These are phyloP conservation scores for Ammodramus savannarum DNA, from an alignment of 2,113 vertebrate species.

Conservation along the genomic window DNA sequence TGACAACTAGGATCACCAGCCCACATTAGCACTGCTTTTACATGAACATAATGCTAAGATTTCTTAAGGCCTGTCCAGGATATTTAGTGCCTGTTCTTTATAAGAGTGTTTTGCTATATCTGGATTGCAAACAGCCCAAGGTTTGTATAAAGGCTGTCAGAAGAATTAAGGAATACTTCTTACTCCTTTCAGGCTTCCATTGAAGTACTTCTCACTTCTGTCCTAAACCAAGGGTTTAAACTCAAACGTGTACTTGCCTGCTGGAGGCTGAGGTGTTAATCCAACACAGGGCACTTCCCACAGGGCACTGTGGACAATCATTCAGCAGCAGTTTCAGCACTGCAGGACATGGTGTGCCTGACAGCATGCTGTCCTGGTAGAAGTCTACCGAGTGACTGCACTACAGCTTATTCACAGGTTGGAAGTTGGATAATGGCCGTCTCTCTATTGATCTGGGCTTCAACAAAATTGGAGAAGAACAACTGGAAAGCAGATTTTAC, in stretches of 20 bases:
- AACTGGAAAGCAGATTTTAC: background rate
- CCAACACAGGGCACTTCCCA: background rate
- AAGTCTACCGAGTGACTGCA: background rate
- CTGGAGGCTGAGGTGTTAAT: background rate
- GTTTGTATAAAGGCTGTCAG: background rate
- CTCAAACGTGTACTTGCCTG: background rate
- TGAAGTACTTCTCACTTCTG: background rate
- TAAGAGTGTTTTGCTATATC: background rate
- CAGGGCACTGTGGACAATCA: background rate
- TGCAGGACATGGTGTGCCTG: fast-evolving
- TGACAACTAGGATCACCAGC: background rate
- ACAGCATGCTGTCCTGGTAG: background rate
- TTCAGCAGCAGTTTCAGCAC: background rate
- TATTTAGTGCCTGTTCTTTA: background rate
- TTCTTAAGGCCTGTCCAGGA: background rate
- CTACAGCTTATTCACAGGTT: background rate
- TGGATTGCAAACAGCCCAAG: background rate
- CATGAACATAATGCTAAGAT: fast-evolving
- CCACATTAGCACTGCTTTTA: background rate
- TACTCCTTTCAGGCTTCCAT: background rate
- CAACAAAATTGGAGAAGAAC: background rate
- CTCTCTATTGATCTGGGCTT: background rate
- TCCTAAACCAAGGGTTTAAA: background rate
- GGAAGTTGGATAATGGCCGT: background rate
- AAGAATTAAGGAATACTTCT: background rate